These are phyloP conservation scores for Amiota minor DNA, from an alignment of 2,888 invertebrate genomes.

Conservation along the genomic window DNA sequence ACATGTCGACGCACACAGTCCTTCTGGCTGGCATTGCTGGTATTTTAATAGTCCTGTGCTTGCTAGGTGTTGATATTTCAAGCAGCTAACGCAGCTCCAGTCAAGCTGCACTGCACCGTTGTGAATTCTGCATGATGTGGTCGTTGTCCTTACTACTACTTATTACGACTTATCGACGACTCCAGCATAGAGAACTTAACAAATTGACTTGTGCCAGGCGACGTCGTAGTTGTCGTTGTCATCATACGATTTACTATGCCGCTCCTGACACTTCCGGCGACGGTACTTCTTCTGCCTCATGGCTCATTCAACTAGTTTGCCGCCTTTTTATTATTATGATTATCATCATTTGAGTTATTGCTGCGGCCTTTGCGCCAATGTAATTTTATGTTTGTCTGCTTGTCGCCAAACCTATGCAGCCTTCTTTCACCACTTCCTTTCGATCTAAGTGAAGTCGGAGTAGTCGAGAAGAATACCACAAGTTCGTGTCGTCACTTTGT, in stretches of 20 bases:
- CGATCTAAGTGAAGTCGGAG: too few relatives aligned
- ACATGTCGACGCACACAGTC: background rate
- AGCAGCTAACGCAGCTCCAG: slow-evolving; percentile 27
- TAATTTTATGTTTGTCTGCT: slow-evolving; percentile 26
- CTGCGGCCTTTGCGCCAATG: slow-evolving; percentile 52
- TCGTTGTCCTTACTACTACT: slow-evolving; percentile 9
- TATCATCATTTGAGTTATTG: slow-evolving; percentile 64
- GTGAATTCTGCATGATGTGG: slow-evolving; percentile 14
- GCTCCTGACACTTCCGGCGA: background rate
- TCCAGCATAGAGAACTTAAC: slow-evolving; percentile 55
- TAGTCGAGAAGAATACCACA: background rate
- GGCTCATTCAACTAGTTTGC: background rate
- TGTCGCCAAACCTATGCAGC: slow-evolving; percentile 38
- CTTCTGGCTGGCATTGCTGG: background rate
- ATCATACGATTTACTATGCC: slow-evolving; percentile 53
- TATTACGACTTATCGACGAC: slow-evolving; percentile 26
- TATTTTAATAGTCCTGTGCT: slow-evolving; percentile 21
- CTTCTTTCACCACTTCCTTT: background rate
- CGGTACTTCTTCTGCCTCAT: background rate
- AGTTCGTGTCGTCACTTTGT: slow-evolving; percentile 60
- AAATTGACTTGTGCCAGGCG: slow-evolving; percentile 58
- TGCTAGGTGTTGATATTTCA: slow-evolving; percentile 17
- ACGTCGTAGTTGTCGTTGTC: slow-evolving; percentile 12
- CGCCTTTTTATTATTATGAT: slow-evolving; percentile 60
- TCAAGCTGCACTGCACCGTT: slow-evolving; percentile 21